phyloP scores from a whole-genome alignment of 2,113 vertebrate genomes.

The Xenopus tropicalis region DNA sequence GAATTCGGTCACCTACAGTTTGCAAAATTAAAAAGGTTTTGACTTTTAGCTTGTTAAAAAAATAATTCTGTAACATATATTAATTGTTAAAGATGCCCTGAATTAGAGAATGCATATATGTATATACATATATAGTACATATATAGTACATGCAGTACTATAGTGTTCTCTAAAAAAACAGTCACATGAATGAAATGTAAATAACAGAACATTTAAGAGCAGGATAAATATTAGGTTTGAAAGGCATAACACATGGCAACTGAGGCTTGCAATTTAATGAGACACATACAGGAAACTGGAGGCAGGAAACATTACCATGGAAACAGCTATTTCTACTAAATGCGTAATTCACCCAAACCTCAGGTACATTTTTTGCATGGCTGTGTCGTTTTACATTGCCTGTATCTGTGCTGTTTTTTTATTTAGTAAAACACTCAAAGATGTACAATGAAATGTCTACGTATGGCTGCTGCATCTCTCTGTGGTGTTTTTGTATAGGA shows the following conservation, averaged over 20 bases:
- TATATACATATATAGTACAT: no score
- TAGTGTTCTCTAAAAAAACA: no score
- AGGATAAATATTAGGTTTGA: constrained; percentile 20
- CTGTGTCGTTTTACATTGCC: constrained; percentile 1
- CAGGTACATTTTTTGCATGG: constrained; percentile 9
- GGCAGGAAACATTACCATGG: constrained; percentile 32
- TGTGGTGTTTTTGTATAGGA: neutral
- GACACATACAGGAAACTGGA: constrained; percentile 24
- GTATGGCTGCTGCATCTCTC: neutral
- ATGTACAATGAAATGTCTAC: neutral
- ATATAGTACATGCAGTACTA: no score
- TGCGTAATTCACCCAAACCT: constrained; percentile 11
- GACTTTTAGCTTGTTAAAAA: no score
- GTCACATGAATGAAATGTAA: no score
- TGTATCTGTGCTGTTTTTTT: constrained; percentile 5
- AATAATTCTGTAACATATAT: no score
- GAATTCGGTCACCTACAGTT: no score
- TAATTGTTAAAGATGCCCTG: no score
- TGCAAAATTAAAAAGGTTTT: no score
- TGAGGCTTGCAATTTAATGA: constrained; percentile 29
- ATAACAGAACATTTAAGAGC: neutral
- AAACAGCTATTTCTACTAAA: constrained; percentile 38
- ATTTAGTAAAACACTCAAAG: neutral
- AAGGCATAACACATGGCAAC: constrained; percentile 26
- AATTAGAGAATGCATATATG: no score